Percentiles rank a stretch among this genome's conserved stretches.
Evolutionary conservation across 2,797 vertebrate species (phyloP).

Genomic region (Babyrousa celebensis): DNA sequence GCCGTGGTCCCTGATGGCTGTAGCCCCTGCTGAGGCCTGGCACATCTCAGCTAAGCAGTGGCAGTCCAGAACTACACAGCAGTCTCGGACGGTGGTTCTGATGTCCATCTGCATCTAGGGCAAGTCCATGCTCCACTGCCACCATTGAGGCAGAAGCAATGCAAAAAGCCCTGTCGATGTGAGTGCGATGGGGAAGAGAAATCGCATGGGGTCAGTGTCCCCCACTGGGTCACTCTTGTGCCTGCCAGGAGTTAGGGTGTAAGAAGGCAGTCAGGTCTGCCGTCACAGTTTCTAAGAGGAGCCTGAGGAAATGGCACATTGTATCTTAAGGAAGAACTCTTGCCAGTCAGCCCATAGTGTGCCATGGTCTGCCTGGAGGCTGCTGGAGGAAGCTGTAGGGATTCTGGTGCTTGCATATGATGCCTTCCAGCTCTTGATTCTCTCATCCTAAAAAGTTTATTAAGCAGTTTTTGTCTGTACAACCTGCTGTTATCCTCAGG

Average conservation of each 20-base stretch:
- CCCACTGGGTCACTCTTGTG: too few relatives aligned
- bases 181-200: neutral
- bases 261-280: neutral
- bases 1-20: neutral
- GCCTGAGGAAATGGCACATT: neutral
- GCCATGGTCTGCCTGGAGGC: neutral
- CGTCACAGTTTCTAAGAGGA: neutral
- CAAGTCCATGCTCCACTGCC: neutral
- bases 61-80: rapidly evolving
- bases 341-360: neutral
- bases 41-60: neutral
- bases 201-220: too few relatives aligned
- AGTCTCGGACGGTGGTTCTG: neutral
- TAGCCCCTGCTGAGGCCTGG: rapidly evolving
- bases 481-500: neutral
- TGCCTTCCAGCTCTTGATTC: neutral
- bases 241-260: neutral
- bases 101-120: neutral
- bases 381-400: neutral
- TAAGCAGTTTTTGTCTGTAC: neutral
- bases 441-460: neutral
- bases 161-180: neutral
- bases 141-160: rapidly evolving
- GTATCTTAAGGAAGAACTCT: neutral
- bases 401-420: neutral